Percentiles rank a stretch among this genome's conserved stretches.
These are phyloP conservation scores for Quadroppia sp. DNA, from an alignment of 2,888 invertebrate genomes.

Conservation along the genomic window DNA sequence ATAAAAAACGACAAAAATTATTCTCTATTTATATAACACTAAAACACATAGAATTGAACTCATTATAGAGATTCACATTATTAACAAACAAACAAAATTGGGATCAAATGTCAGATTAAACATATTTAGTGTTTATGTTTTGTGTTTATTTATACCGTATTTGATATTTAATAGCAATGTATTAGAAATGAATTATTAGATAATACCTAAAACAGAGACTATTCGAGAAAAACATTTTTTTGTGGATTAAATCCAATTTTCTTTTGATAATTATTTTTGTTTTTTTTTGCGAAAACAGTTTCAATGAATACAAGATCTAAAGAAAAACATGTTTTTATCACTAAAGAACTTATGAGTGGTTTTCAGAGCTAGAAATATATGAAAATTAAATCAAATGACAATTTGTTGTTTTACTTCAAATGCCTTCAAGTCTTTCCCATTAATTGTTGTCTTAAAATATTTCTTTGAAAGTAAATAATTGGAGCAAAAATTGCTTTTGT, in stretches of 20 bases:
- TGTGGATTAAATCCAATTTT: neutral
- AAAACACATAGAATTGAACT: too few relatives aligned
- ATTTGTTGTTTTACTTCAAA: neutral
- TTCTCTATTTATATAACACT: neutral
- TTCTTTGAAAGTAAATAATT: neutral
- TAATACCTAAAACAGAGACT: too few relatives aligned
- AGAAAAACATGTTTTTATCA: neutral
- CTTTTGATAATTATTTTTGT: neutral
- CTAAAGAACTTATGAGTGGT: neutral
- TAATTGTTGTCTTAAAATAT: neutral
- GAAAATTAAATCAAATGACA: conserved; percentile 2
- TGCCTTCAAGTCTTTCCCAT: neutral
- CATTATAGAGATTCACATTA: too few relatives aligned
- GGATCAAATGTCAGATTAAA: too few relatives aligned
- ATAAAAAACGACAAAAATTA: too few relatives aligned
- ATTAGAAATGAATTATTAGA: too few relatives aligned
- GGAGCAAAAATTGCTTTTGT: conserved; percentile 9
- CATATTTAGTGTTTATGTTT: too few relatives aligned
- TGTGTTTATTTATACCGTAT: too few relatives aligned
- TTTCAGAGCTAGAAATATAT: neutral
- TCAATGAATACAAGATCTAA: too few relatives aligned
- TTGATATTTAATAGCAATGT: too few relatives aligned
- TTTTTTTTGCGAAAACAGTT: too few relatives aligned
- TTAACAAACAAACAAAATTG: too few relatives aligned
- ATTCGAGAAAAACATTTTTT: neutral